Evolutionary conservation across 2,113 vertebrate genomes (phyloP), one percentile per base, ranked within the genome.

Genomic region (Empidonax traillii): DNA sequence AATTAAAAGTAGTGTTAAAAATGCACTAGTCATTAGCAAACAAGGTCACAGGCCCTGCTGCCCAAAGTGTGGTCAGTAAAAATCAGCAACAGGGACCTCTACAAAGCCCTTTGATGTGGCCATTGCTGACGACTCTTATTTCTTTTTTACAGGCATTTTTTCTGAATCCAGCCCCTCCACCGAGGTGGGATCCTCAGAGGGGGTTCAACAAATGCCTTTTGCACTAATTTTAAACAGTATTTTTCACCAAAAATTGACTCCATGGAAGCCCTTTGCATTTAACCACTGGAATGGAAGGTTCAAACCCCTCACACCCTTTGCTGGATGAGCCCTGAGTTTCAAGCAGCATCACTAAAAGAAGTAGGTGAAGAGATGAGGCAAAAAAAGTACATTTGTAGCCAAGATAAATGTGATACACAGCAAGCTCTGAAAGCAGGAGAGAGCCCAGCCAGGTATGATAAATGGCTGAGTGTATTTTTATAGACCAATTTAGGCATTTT

Each of bases 1-100:
- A 96, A 97, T 91, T 95, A 93, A 92, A 96, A 94, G 87, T 52
- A 68, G 75, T 77, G 80, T 93, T 96, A 95, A 96, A 97, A 92
- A 95, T 49, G 31, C 84, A 89, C 77, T 14, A 63, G 91, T 94
- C 78, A 58, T 89, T 94, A 93, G 44, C 81, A 90, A 81, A 63
- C 79, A 95, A 90, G 85, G 94, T 74, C 63, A 23, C 10, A 59
- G 35, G 66, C 52, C 22, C 47, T 67, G 86, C 78, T 49, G 63
- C 56, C 85, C 77, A 69, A 66, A 82, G 84, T 58, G 12, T 8
- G 53, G 10, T 37, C 72, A n/a, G 63, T 11, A 35, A 58, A 90
- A 92, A 75, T 63, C 41, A 63, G 65, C 25, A 6, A 4, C 6
- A 9, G 61, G 44, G 74, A 76, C n/a, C 39, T 85, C 72, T 23